These are phyloP conservation scores for Rhodeus uyekii DNA, from an alignment of 2,797 vertebrate genomes.

Conservation along the genomic window DNA sequence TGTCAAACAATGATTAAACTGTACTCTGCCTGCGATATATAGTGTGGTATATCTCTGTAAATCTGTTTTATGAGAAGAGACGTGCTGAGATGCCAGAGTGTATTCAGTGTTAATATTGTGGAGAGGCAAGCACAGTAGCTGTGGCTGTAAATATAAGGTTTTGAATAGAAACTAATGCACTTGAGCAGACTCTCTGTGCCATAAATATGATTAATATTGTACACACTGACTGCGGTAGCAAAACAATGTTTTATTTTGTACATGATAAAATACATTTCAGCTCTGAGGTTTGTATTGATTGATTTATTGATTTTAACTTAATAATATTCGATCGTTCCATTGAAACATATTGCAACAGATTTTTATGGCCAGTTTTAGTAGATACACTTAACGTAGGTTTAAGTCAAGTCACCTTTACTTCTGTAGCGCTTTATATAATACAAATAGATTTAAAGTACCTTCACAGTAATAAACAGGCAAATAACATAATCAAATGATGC, in stretches of 20 bases:
- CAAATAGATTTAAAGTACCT: too few relatives aligned
- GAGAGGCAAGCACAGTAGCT: constrained; percentile 55
- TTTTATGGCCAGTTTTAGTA: too few relatives aligned
- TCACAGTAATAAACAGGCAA: too few relatives aligned
- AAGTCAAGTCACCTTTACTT: too few relatives aligned
- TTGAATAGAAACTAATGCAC: constrained; percentile 47
- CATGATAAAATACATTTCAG: background rate
- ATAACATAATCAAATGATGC: too few relatives aligned
- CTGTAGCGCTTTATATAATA: too few relatives aligned
- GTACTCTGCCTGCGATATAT: constrained; percentile 32
- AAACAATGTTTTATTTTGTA: background rate
- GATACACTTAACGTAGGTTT: too few relatives aligned
- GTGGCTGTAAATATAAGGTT: constrained; percentile 62
- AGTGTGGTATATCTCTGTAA: constrained; percentile 31
- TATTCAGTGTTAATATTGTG: constrained; percentile 55
- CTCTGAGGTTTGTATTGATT: background rate
- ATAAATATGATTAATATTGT: background rate
- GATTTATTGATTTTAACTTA: background rate
- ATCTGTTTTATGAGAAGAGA: constrained; percentile 34
- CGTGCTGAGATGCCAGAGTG: constrained; percentile 63
- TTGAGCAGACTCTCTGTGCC: background rate
- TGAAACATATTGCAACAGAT: too few relatives aligned
- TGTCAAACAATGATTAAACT: constrained; percentile 38
- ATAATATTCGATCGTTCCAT: too few relatives aligned
- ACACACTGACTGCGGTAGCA: background rate